Evolutionary conservation across 1,140 invertebrate genomes (phyloP), one percentile per base, ranked within the genome.

Genomic region (Euborellia annulipes): DNA sequence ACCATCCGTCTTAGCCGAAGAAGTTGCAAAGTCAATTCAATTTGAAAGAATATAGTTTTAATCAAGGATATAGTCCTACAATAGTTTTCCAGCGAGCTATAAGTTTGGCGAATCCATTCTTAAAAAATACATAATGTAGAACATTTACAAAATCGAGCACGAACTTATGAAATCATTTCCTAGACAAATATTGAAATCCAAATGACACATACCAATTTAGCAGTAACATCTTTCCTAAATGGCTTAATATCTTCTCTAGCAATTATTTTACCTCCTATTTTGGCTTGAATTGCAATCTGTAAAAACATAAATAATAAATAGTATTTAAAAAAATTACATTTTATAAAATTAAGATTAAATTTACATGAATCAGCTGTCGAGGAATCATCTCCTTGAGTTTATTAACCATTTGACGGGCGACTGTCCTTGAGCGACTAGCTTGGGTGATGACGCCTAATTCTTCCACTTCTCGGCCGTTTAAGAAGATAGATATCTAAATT

Each of bases 301-400:
- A 43, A 50, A 44, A 16, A 39, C 50, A 47, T 34, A 50, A 23
- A 39, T 36, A 22, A 47, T 43, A 53, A 65, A 75, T n/a, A n/a
- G n/a, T n/a, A n/a, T n/a, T n/a, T n/a, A n/a, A n/a, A n/a, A n/a
- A n/a, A n/a, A n/a, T n/a, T n/a, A n/a, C n/a, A n/a, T n/a, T n/a
- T n/a, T n/a, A n/a, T n/a, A n/a, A n/a, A n/a, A n/a, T n/a, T n/a
- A n/a, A n/a, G n/a, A n/a, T n/a, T n/a, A n/a, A n/a, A n/a, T n/a
- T 40, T 52, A 82, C 71, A 70, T 64, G 59, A 60, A 79, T 84
- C 52, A 90, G 79, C 59, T 98, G 93, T 43, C 81, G 72, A 11
- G 91, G 91, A 58, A 98, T 85, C 48, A 82, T 79, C 39, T 93
- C 80, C 49, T 82, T 78, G n/a, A 98, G 67, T 62, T 81, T 85